Evolutionary conservation across 2,113 vertebrate genomes (phyloP), one percentile per base, ranked within the genome.

Genomic region (Tragelaphus imberbis): DNA sequence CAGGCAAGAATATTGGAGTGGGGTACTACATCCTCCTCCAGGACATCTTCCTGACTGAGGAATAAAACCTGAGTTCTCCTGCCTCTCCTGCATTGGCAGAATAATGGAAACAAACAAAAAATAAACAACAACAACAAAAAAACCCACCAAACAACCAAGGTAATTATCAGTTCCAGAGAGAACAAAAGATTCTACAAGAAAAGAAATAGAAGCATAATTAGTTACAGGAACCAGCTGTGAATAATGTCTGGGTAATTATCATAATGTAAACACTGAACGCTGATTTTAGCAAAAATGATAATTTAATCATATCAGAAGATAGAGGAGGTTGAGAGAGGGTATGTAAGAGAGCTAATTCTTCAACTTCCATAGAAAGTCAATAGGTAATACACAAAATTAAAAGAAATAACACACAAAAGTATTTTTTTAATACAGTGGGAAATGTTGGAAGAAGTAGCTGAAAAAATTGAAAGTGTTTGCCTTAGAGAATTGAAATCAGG

Each of bases 151-250:
- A 7, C 49, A 82, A 53, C 51, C 6, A 63, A 94, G 51, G 16
- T 61, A 94, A 90, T 88, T 88, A 90, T 56, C 86, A 96, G 56
- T 33, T 90, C 55, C 33, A 93, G 71, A 33, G 87, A 94, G 77
- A 96, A 96, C 36, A 93, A 92, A 90, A 93, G 85, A 16, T 49
- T 93, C 6, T 56, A 88, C 4, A 87, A 97, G 84, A 94, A 88
- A 88, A 95, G 77, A 94, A 90, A 77, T 56, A 36, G 23, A 82
- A 93, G 19, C 47, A 10, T 71, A 68, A 68, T 65, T 86, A 51
- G 94, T 11, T 53, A 58, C 82, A 40, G 8, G 33, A 77, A 44
- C 47, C 94, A 90, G 82, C 88, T 95, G 63, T 63, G 58, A 88
- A 71, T 21, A 53, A 56, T 61, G 89, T 77, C 68, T 96, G 75